phyloP scores from a whole-genome alignment of 1,140 invertebrate genomes.

The Drosophila pseudoobscura region DNA sequence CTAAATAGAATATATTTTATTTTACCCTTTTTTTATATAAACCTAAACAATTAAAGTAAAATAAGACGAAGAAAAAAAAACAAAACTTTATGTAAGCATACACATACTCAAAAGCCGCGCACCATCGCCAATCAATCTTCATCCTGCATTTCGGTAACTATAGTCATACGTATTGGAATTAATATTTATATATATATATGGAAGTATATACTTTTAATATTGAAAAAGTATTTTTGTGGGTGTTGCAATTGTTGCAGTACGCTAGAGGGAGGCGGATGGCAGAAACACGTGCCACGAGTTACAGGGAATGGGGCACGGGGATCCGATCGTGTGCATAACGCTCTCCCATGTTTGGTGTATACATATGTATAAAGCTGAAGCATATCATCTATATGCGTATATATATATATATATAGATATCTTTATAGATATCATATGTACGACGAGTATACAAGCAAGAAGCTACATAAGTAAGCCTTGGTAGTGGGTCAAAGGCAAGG shows the following conservation, averaged over 20 bases:
- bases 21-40: constrained; percentile 75
- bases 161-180: constrained; percentile 40
- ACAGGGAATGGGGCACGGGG: constrained; percentile 10
- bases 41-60: constrained; percentile 78
- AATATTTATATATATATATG: constrained; percentile 33
- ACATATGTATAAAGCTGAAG: no score
- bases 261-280: constrained; percentile 2
- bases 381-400: no score
- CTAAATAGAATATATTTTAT: constrained; percentile 79
- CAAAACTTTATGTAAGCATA: constrained; percentile 58
- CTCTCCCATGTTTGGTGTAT: no score
- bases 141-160: constrained; percentile 44
- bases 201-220: constrained; percentile 50
- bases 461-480: no score
- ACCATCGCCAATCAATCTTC: constrained; percentile 44
- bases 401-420: constrained; percentile 4
- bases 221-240: constrained; percentile 56
- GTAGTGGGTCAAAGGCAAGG: no score
- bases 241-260: constrained; percentile 37
- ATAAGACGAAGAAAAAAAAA: constrained; percentile 68
- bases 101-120: constrained; percentile 43
- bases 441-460: no score
- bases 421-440: constrained; percentile 10
- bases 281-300: constrained; percentile 1
- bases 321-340: constrained; percentile 7